Percentiles rank a stretch among this genome's conserved stretches.
These are phyloP conservation scores for Brachirus orientalis DNA, from an alignment of 2,113 vertebrate genomes.

Conservation along the genomic window DNA sequence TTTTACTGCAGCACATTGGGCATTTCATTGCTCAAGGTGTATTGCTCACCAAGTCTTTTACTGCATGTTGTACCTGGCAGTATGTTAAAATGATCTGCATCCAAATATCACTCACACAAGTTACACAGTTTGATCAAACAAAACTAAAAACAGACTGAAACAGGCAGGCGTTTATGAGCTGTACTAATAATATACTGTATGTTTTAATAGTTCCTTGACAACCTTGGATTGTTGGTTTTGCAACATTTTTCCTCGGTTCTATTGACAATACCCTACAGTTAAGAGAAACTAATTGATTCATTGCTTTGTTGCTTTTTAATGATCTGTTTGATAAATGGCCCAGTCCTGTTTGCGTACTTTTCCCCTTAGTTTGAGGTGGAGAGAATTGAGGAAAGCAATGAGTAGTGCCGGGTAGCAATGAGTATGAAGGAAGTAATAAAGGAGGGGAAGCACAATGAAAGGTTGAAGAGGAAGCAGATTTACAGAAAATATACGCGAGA, in stretches of 20 bases:
- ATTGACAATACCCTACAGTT: slow-evolving; percentile 22
- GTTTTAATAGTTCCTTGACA: slow-evolving; percentile 40
- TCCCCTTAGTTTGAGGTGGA: slow-evolving; percentile 20
- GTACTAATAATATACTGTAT: slow-evolving; percentile 40
- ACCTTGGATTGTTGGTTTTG: slow-evolving; percentile 22
- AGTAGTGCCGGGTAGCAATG: slow-evolving; percentile 8
- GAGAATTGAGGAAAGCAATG: background rate
- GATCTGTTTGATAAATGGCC: slow-evolving; percentile 38
- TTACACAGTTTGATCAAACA: slow-evolving; percentile 45
- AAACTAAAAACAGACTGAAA: slow-evolving; percentile 46
- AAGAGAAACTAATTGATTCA: slow-evolving; percentile 33
- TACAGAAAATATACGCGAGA: too few relatives aligned
- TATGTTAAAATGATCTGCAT: slow-evolving; percentile 7
- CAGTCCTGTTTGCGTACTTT: slow-evolving; percentile 8
- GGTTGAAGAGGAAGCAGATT: too few relatives aligned
- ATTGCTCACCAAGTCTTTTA: slow-evolving; percentile 40
- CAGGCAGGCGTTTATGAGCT: slow-evolving; percentile 38
- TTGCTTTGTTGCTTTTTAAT: slow-evolving; percentile 48
- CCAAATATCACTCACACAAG: slow-evolving; percentile 50
- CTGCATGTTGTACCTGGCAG: slow-evolving; percentile 33
- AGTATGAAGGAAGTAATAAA: slow-evolving; percentile 7
- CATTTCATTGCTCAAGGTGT: slow-evolving; percentile 50
- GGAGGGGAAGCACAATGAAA: background rate
- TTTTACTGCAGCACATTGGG: slow-evolving; percentile 39
- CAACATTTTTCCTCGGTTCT: slow-evolving; percentile 29